Evolutionary conservation across 2,797 vertebrate species (phyloP).

Genomic region (Pitangus sulphuratus): DNA sequence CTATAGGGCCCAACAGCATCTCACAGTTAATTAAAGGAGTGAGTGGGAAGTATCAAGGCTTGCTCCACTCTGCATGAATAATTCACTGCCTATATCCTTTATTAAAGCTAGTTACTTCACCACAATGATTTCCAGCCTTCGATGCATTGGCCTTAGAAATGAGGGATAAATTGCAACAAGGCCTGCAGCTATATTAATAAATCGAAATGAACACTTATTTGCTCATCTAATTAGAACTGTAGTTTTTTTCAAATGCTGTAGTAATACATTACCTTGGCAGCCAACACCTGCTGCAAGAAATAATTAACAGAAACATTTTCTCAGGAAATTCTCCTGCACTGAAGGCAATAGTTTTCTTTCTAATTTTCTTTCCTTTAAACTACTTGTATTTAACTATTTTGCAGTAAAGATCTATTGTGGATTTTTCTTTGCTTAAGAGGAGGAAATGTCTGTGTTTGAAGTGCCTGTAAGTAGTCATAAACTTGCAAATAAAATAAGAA

Average conservation of each 20-base stretch:
- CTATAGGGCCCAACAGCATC: constrained; percentile 61
- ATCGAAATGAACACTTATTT: constrained; percentile 83
- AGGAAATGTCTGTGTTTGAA: constrained; percentile 26
- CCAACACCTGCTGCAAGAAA: constrained; percentile 67
- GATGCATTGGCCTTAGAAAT: constrained; percentile 75
- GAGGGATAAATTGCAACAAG: constrained; percentile 80
- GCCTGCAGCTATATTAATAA: constrained; percentile 83
- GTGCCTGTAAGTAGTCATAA: neutral
- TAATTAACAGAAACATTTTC: constrained; percentile 63
- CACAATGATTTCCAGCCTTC: constrained; percentile 75
- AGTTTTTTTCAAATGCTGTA: constrained; percentile 73
- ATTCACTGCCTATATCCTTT: constrained; percentile 80
- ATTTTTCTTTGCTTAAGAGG: neutral
- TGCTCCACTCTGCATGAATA: constrained; percentile 77
- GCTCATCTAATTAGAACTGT: constrained; percentile 81
- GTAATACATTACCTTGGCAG: constrained; percentile 72
- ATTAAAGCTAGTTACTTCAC: constrained; percentile 80
- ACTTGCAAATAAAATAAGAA: constrained; percentile 10
- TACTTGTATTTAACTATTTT: neutral
- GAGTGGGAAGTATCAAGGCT: constrained; percentile 75
- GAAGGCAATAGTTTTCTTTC: constrained; percentile 6
- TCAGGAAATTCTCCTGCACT: constrained; percentile 47
- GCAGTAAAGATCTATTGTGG: neutral
- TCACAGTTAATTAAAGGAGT: constrained; percentile 81
- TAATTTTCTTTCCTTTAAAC: constrained; percentile 9